Evolutionary conservation across 2,797 vertebrate species (phyloP), one percentile per base, ranked within the genome.

Genomic region (Botia almorhae): DNA sequence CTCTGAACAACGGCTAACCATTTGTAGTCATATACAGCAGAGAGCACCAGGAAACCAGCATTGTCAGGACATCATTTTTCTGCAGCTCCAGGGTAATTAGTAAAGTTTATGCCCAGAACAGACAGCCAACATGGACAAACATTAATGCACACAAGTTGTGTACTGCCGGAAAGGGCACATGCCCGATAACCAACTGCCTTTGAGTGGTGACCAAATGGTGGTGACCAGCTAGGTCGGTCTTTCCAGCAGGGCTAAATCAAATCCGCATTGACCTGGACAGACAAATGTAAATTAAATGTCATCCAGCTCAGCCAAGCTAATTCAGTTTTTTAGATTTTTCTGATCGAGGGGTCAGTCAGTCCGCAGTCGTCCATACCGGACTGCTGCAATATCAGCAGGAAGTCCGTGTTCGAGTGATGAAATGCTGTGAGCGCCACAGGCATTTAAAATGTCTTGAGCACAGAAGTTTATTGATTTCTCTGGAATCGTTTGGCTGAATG

Each of bases 381-480:
- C 72, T 61, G 39, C 43, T 3, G 39, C 51, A 72, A 80, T 56
- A 80, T 21, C 17, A 51, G 39, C 51, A 51, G 61, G 61, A 76
- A 46, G 19, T 29, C 48, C 13, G 19, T 26, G 43, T 2, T 17
- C 33, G 17, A 56, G 16, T 56, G 67, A 75, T 65, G 73, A 73
- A 68, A 73, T 72, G 17, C 23, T 14, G 60, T 33, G 72, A 68
- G 68, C 68, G 21, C 26, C 68, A 48, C 16, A 16, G 51, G 61
- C 78, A 77, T 83, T 83, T 74, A 51, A 85, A 85, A 43, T 56
- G 21, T 77, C 67, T 81, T 78, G 65, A 71, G 74, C 76, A 29
- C 80, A 51, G 50, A 60, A 21, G 56, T 84, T 84, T 83, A 85
- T 82, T 83, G 83, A 85, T 84, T 80, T 81, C 50, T 70, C 36